phyloP scores from a whole-genome alignment of 2,113 vertebrate species.

The Rhea pennata region DNA sequence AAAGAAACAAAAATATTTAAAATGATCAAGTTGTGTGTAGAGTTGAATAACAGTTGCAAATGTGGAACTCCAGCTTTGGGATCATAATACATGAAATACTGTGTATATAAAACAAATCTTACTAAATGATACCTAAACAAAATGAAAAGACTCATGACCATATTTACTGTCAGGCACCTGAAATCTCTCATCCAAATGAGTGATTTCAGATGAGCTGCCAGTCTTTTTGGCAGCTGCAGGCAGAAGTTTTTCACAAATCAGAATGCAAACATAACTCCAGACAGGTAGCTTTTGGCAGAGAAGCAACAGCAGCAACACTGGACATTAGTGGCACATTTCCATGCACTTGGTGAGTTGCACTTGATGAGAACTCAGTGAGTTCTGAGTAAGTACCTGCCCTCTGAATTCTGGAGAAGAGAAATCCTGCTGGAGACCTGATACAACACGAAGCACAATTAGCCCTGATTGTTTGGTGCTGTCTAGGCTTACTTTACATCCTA shows the following conservation, averaged over 20 bases:
- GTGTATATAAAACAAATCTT: not conserved
- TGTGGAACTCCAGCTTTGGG: not conserved
- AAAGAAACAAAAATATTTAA: not conserved
- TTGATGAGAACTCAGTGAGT: not conserved
- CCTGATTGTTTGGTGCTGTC: not conserved
- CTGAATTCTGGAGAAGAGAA: not conserved
- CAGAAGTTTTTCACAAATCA: not conserved
- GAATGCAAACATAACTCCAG: not conserved
- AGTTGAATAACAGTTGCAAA: not conserved
- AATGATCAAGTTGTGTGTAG: not conserved
- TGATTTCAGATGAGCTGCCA: not conserved
- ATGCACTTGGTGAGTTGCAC: not conserved
- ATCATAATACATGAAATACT: not conserved
- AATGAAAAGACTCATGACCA: not conserved
- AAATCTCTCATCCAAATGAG: not conserved
- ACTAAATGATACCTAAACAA: not conserved
- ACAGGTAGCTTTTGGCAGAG: no score
- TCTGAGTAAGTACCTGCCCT: not conserved
- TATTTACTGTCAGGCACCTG: no score
- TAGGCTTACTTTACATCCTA: not conserved
- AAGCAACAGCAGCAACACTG: not conserved
- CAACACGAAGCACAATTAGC: not conserved
- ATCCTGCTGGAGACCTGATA: fast-evolving
- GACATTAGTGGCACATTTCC: not conserved
- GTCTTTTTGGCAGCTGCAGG: not conserved